Base-by-base conservation (phyloP, 2,797 vertebrate genomes). In the Clamator glandarius region DNA sequence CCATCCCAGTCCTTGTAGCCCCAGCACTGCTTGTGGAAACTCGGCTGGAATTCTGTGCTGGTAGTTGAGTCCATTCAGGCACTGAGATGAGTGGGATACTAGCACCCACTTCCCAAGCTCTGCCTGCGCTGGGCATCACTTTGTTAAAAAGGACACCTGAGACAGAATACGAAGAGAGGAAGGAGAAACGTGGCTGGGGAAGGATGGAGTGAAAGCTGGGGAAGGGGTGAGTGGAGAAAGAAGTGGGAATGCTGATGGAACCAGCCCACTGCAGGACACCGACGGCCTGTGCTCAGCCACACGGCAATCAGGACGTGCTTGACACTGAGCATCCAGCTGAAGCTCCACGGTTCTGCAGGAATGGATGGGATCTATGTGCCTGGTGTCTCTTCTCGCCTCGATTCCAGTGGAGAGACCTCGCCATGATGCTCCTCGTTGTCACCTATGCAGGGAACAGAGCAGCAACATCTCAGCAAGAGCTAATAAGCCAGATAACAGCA, bases 361-460 rank as follows among this genome's bases (percentile, higher is more conserved):
- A 64, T 50, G 16, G 48, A n/a, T 0, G 67, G 77, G 26, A 59
- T 7, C 81, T 95, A 91, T 0, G 35, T 52, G 41, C 61, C 66
- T 51, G 0, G 3, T 1, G 41, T 36, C 52, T 91, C 89, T 46
- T 95, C 95, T 69, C 25, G 61, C 51, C 35, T 66, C 5, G 4
- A 26, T 8, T 72, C 84, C 39, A 81, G 80, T 1, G 35, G 44
- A 21, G 89, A 21, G 15, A n/a, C 33, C 31, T 68, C 7, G 0
- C 36, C 29, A 0, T 13, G 88, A 61, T 52, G 61, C 39, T 97
- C 89, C 0, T 41, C 78, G 36, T 48, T 61, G 0, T 96, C 95
- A 80, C 96, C 98, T 98, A 42, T 8, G 4, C 24, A 15, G 48
- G 66, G 51, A 86, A 89, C 29, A 79, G 84, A 35, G 33, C 52